These are phyloP conservation scores for Caenorhabditis becei DNA, from an alignment of 2,888 invertebrate species.

Conservation along the genomic window DNA sequence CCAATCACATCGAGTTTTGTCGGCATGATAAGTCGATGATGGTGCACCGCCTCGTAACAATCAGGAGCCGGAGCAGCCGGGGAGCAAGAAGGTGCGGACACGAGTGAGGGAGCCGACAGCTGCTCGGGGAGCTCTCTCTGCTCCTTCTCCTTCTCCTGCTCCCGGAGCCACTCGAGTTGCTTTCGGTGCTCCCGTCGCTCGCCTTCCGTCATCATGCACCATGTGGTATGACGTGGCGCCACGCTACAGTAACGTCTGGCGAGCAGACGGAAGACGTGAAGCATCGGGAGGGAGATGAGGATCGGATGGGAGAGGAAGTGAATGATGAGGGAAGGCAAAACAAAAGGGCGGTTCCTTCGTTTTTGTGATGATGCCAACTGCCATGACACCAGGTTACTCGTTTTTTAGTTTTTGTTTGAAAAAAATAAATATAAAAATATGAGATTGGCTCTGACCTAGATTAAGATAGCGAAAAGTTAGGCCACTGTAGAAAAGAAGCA, in stretches of 20 bases:
- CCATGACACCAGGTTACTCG: not conserved
- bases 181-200: conserved; percentile 47
- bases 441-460: no score
- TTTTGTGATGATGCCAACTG: not conserved
- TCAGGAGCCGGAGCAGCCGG: not conserved
- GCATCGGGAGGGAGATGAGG: not conserved
- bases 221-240: conserved; percentile 15
- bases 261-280: not conserved
- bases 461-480: no score
- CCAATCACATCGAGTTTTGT: conserved; percentile 56
- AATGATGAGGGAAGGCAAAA: not conserved
- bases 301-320: not conserved
- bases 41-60: conserved; percentile 1
- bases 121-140: not conserved
- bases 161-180: conserved; percentile 42
- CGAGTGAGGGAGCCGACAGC: not conserved
- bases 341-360: conserved; percentile 13
- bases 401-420: no score
- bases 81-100: conserved; percentile 9
- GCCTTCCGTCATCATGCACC: conserved; percentile 41
- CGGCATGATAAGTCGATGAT: conserved; percentile 34
- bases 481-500: no score
- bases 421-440: no score
- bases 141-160: conserved; percentile 36
- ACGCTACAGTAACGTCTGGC: not conserved